phyloP scores from a whole-genome alignment of 2,797 vertebrate species.

The Scleropages formosus region DNA sequence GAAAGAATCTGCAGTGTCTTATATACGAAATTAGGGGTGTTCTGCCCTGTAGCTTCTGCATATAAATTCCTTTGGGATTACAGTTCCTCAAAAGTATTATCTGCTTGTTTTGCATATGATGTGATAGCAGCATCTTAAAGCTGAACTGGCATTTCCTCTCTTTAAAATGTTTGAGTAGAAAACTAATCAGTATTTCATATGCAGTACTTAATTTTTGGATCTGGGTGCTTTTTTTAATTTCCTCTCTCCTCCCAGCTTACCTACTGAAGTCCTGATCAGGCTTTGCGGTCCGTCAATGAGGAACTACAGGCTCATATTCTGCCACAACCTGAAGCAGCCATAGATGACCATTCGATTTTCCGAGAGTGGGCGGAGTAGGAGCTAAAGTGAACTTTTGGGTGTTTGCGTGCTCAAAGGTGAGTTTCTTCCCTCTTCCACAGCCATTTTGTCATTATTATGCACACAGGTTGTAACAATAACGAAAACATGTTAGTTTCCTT shows the following conservation, averaged over 20 bases:
- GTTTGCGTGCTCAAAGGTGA: conserved; percentile 91
- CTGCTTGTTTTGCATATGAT: neutral
- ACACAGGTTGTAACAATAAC: too few relatives aligned
- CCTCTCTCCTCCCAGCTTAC: conserved; percentile 69
- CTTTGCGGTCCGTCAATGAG: conserved; percentile 99
- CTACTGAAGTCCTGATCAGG: conserved; percentile 91
- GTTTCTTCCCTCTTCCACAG: conserved; percentile 52
- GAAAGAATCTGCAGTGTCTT: neutral
- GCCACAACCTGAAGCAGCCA: conserved; percentile 99
- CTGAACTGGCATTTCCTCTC: neutral
- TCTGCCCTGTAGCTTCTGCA: conserved; percentile 8
- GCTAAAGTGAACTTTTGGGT: conserved; percentile 78
- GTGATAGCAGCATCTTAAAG: conserved; percentile 4
- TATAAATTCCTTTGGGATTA: conserved; percentile 21
- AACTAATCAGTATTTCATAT: too few relatives aligned
- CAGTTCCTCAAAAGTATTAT: neutral
- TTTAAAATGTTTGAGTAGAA: too few relatives aligned
- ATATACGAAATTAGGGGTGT: neutral
- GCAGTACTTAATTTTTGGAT: too few relatives aligned
- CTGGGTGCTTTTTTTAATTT: neutral
- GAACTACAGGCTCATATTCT: conserved; percentile 99
- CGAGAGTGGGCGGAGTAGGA: conserved; percentile 87
- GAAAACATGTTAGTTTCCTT: too few relatives aligned
- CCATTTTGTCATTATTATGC: too few relatives aligned
- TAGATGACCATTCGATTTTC: conserved; percentile 91